Base-by-base conservation (phyloP, 1,140 invertebrate genomes). In the Hyposmocoma kahamanoa region DNA sequence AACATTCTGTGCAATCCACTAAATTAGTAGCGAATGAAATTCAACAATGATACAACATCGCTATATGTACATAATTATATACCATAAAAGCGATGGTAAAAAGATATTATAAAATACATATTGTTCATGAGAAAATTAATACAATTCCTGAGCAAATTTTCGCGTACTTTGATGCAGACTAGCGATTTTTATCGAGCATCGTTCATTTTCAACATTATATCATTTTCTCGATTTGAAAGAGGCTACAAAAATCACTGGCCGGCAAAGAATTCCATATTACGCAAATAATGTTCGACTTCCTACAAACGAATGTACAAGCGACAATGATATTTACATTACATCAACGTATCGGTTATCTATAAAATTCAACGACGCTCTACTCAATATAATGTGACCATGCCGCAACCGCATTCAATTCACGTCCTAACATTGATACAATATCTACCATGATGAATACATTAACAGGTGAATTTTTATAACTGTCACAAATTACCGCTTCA, bases 1-100 rank as follows among this genome's bases (percentile, higher is more conserved):
- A 84, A 83, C 81, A 70, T 84, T 84, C 81, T 80, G 81, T 84
- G 81, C 81, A 83, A 64, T 81, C 69, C 77, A 76, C 67, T 80
- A 80, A 81, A 77, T 72, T 77, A 76, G 69, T 60, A 75, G 71
- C 69, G 75, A 75, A 76, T 73, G 59, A 71, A 79, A 73, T 79
- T 79, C 67, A 84, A 84, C 80, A 84, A 82, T 76, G 70, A 72
- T 62, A 73, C 61, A 75, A 74, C 72, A 70, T 67, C 74, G 71
- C 69, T 59, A 56, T n/a, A 59, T 66, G 67, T 67, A 56, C 67
- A 75, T 78, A 70, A 62, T 66, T 60, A 42, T 32, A 28, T 34
- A 24, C 26, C 49, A 69, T 73, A 73, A 60, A 83, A 80, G 80
- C 78, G 68, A 79, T 72, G 66, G 63, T 72, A 63, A 61, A 79